Base-by-base conservation (phyloP, 1,140 invertebrate genomes). In the Drosophila trapezifrons region DNA sequence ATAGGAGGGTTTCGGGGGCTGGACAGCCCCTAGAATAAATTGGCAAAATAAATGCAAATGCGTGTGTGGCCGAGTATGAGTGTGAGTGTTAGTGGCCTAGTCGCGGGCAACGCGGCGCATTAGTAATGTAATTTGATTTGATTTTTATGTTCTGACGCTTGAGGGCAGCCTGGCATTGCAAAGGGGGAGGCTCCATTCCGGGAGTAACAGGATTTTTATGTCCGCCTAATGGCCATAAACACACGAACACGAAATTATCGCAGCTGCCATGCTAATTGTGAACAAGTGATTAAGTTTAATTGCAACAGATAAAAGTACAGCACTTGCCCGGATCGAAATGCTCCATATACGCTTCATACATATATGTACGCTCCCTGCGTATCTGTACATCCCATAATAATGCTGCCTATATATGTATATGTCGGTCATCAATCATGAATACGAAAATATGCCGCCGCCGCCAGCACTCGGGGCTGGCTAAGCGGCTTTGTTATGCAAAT, bases 81-180 rank as follows among this genome's bases (percentile, higher is more conserved):
- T 6, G 15, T 18, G 38, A 29, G 25, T 51, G 49, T 35, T 46
- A 59, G 47, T 54, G 51, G 47, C 72, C 69, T 35, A 42, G 69
- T 55, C 27, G 69, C 63, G 69, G 58, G 64, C 79, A 87, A 86
- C 83, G 78, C 57, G 66, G 79, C 83, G 83, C 78, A 86, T 86
- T 87, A 87, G 83, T 78, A 83, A 89, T 87, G 79, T 87, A 89
- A 89, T 86, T 86, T 86, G 83, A 89, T 87, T 87, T 87, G 72
- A 86, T 86, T 81, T 86, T 85, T 85, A 86, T 82, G 75, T 54
- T 52, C 59, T 55, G 52, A 25, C 49, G 69, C 32, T 35, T 60
- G 37, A 27, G 64, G 46, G 20, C 32, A 25, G 25, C 5, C 32
- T 15, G 38, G 27, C 37, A 63, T 55, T 40, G 15, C 32, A 63